These are phyloP conservation scores for Macropodus opercularis DNA, from an alignment of 2,797 vertebrate species.

Conservation along the genomic window DNA sequence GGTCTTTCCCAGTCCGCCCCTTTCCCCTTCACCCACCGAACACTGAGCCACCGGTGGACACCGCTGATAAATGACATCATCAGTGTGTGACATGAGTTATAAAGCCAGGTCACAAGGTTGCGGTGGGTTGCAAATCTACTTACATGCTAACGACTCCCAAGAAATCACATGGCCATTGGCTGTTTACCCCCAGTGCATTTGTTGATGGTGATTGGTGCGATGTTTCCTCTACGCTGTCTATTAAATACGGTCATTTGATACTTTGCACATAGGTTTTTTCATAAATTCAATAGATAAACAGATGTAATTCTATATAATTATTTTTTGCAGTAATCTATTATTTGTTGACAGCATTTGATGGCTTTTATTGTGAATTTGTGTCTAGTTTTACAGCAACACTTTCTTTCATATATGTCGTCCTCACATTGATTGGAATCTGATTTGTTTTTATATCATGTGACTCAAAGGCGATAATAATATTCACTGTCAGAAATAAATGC, in stretches of 20 bases:
- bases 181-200: slow-evolving; percentile 61
- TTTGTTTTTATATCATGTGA: slow-evolving; percentile 82
- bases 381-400: slow-evolving; percentile 43
- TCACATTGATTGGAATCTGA: slow-evolving; percentile 75
- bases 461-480: slow-evolving; percentile 74
- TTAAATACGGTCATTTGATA: slow-evolving; percentile 15
- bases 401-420: slow-evolving; percentile 68
- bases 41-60: slow-evolving; percentile 61
- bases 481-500: slow-evolving; percentile 77
- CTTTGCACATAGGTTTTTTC: slow-evolving; percentile 14
- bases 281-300: slow-evolving; percentile 6
- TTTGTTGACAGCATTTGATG: slow-evolving; percentile 29
- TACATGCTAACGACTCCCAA: slow-evolving; percentile 84
- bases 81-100: slow-evolving; percentile 82
- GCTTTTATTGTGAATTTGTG: slow-evolving; percentile 36
- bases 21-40: slow-evolving; percentile 44
- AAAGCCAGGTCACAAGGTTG: slow-evolving; percentile 75
- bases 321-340: not conserved
- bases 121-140: slow-evolving; percentile 73
- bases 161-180: slow-evolving; percentile 79
- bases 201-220: slow-evolving; percentile 48
- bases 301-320: slow-evolving; percentile 6
- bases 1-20: slow-evolving; percentile 33
- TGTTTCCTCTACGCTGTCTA: slow-evolving; percentile 26
- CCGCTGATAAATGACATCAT: slow-evolving; percentile 88